Conservation (phyloP, 2,888 invertebrate genomes). For the Morpho helenor region DNA sequence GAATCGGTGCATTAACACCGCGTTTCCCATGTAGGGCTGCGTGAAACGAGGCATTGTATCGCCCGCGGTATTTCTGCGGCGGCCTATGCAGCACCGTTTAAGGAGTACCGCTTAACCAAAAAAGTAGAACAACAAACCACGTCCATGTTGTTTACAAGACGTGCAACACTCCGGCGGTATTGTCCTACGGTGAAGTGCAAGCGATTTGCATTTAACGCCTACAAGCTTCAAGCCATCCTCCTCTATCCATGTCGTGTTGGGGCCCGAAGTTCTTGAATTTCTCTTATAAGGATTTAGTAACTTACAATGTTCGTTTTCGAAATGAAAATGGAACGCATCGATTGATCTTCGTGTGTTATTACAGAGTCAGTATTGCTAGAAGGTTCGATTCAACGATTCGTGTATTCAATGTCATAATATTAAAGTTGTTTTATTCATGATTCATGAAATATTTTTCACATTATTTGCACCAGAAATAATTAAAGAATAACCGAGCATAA, state of each 20-base stretch:
- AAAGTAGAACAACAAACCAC: slow-evolving; percentile 74
- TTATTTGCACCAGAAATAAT: too few species aligned
- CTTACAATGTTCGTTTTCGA: too few species aligned
- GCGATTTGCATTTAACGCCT: slow-evolving; percentile 71
- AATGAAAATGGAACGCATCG: too few species aligned
- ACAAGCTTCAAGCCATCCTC: slow-evolving; percentile 39
- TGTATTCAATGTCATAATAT: too few species aligned
- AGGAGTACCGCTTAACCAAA: slow-evolving; percentile 72
- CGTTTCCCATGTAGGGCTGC: slow-evolving; percentile 60
- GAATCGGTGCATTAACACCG: slow-evolving; percentile 55
- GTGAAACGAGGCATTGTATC: slow-evolving; percentile 65
- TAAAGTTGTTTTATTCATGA: too few species aligned
- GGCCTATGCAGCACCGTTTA: slow-evolving; percentile 67
- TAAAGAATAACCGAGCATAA: too few species aligned
- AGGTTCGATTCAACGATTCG: too few species aligned
- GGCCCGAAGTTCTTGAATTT: slow-evolving; percentile 46
- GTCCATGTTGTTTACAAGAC: slow-evolving; percentile 70
- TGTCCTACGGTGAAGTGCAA: slow-evolving; percentile 68
- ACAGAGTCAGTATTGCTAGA: too few species aligned
- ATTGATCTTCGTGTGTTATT: too few species aligned
- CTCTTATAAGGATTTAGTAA: slow-evolving; percentile 33
- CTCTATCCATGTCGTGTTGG: slow-evolving; percentile 31
- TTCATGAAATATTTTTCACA: too few species aligned
- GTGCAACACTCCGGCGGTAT: slow-evolving; percentile 67
- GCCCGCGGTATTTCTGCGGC: slow-evolving; percentile 66